These are phyloP conservation scores for Diaphora mendica DNA, from an alignment of 2,888 invertebrate species.

Conservation along the genomic window DNA sequence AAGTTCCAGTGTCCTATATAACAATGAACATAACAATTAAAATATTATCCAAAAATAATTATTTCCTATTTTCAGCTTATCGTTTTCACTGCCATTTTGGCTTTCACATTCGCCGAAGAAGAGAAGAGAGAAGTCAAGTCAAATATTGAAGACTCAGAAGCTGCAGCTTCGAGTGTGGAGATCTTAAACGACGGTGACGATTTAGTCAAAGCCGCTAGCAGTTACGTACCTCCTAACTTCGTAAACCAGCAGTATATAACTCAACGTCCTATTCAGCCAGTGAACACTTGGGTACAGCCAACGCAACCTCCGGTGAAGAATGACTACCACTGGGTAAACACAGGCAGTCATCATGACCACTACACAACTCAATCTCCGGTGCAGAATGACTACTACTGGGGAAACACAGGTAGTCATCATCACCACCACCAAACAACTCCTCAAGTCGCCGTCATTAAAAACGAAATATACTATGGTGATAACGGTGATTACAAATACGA, in stretches of 20 bases:
- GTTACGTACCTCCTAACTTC: constrained; percentile 49
- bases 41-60: neutral
- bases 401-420: constrained; percentile 5
- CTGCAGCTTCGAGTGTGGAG: constrained; percentile 62
- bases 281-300: constrained; percentile 7
- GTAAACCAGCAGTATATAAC: constrained; percentile 53
- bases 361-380: constrained; percentile 59
- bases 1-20: neutral
- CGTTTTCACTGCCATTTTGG: constrained; percentile 68
- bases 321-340: constrained; percentile 45
- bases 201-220: constrained; percentile 57
- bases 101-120: constrained; percentile 69
- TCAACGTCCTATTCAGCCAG: constrained; percentile 6
- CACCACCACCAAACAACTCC: constrained; percentile 61
- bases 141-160: constrained; percentile 67
- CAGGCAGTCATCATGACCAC: constrained; percentile 28
- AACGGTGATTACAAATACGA: constrained; percentile 85
- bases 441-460: constrained; percentile 74
- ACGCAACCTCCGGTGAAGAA: constrained; percentile 33
- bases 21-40: neutral
- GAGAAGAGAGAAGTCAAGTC: constrained; percentile 26
- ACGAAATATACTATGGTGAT: constrained; percentile 75
- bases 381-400: constrained; percentile 52
- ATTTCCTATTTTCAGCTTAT: constrained; percentile 62
- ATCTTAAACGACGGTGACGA: constrained; percentile 58